Evolutionary conservation across 2,797 vertebrate genomes (phyloP).

Genomic region (Rallus crepitans): DNA sequence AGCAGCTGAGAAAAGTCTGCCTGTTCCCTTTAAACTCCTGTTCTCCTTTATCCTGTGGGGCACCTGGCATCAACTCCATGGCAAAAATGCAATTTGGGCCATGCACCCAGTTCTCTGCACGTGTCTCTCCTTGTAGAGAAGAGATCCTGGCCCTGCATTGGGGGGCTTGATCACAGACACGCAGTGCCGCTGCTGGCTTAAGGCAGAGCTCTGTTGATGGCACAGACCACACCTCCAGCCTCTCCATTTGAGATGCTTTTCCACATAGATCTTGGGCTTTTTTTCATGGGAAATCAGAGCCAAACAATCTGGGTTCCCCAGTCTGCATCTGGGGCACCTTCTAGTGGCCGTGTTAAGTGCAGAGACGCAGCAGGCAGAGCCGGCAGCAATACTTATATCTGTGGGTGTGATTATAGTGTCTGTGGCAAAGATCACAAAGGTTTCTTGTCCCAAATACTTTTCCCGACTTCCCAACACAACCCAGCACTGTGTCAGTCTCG

Average conservation of each 20-base stretch:
- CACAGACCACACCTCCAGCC: background rate
- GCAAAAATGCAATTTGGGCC: background rate
- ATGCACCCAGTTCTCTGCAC: background rate
- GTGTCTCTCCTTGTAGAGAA: rapidly evolving
- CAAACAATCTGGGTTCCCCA: background rate
- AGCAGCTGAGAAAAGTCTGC: background rate
- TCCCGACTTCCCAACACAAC: background rate
- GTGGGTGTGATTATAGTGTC: background rate
- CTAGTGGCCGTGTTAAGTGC: rapidly evolving
- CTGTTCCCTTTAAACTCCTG: background rate
- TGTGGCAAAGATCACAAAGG: background rate
- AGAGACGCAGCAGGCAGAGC: rapidly evolving
- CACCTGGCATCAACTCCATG: background rate
- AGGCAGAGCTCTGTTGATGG: rapidly evolving
- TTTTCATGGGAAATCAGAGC: background rate
- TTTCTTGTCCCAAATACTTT: background rate
- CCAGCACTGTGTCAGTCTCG: background rate
- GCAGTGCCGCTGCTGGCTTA: background rate
- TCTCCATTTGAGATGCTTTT: background rate
- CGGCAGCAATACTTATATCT: background rate
- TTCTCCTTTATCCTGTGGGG: background rate
- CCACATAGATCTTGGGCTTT: background rate
- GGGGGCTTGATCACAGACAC: background rate
- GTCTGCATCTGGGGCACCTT: background rate
- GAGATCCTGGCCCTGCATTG: background rate